Evolutionary conservation across 2,888 invertebrate species (phyloP).

Genomic region (Scrobipalpa costella): DNA sequence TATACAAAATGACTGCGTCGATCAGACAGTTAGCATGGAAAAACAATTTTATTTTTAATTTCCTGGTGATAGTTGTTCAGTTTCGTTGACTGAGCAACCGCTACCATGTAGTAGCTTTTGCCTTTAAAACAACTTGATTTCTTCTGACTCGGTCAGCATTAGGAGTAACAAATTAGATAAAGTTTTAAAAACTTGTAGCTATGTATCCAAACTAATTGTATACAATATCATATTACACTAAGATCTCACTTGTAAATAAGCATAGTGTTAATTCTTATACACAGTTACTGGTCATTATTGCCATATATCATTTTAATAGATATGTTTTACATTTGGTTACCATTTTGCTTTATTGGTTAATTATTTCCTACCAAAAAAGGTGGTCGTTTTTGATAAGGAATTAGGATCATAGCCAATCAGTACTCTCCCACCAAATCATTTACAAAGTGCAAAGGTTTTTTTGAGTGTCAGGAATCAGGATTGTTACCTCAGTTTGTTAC

Average conservation of each 20-base stretch:
- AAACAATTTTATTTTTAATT: no score
- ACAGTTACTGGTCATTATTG: slow-evolving; percentile 34
- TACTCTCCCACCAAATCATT: not conserved
- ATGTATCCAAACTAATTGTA: slow-evolving; percentile 49
- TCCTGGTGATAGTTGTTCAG: no score
- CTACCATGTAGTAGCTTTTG: slow-evolving; percentile 56
- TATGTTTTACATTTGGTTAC: not conserved
- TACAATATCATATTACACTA: slow-evolving; percentile 44
- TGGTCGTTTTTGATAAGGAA: not conserved
- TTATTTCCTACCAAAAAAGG: not conserved
- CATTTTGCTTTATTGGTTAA: not conserved
- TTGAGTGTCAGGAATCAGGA: no score
- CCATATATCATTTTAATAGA: not conserved
- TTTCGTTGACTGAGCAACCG: no score
- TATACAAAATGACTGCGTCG: no score
- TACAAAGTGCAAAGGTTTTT: not conserved
- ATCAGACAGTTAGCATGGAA: no score
- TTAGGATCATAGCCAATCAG: not conserved
- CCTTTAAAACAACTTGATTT: slow-evolving; percentile 48
- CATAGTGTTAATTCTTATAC: slow-evolving; percentile 33
- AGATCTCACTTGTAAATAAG: slow-evolving; percentile 75
- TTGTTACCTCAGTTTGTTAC: no score
- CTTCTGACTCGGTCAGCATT: slow-evolving; percentile 63
- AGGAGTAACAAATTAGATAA: slow-evolving; percentile 40
- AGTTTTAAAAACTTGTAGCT: slow-evolving; percentile 68